phyloP scores from a whole-genome alignment of 2,797 vertebrate species.

The Danio tinwini region DNA sequence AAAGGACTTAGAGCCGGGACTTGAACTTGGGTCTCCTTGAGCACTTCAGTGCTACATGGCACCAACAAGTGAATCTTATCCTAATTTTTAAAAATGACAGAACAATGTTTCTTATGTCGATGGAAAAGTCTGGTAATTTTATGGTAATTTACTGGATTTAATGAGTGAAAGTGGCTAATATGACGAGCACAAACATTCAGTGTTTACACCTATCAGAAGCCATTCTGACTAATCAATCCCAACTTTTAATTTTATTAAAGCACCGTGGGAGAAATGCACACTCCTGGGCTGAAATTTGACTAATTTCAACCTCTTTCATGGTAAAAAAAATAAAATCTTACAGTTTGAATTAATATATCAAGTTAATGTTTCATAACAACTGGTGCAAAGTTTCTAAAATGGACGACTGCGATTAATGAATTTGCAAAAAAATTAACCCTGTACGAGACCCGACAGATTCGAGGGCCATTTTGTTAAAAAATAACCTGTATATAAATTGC shows the following conservation, averaged over 20 bases:
- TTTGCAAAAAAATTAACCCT: constrained; percentile 44
- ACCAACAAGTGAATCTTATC: too few relatives aligned
- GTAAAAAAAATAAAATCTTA: neutral
- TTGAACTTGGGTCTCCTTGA: too few relatives aligned
- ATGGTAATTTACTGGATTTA: neutral
- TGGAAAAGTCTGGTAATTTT: too few relatives aligned
- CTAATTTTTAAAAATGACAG: too few relatives aligned
- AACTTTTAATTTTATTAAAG: neutral
- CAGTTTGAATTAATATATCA: neutral
- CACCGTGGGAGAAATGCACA: constrained; percentile 20
- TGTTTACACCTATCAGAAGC: constrained; percentile 56
- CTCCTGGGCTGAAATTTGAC: neutral
- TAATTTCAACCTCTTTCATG: neutral
- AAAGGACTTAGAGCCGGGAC: too few relatives aligned
- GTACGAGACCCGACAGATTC: constrained; percentile 34
- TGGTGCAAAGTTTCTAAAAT: constrained; percentile 17
- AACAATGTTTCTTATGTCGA: too few relatives aligned
- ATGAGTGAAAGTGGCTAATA: constrained; percentile 45
- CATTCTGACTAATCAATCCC: constrained; percentile 20
- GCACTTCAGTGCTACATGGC: too few relatives aligned
- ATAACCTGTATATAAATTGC: constrained; percentile 74
- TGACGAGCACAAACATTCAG: constrained; percentile 69
- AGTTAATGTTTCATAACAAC: neutral
- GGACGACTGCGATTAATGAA: neutral
- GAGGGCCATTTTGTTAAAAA: constrained; percentile 60